Percentiles rank a stretch among this genome's conserved stretches.
Conservation (phyloP, 2,888 invertebrate genomes). For the Apamea crenata region DNA sequence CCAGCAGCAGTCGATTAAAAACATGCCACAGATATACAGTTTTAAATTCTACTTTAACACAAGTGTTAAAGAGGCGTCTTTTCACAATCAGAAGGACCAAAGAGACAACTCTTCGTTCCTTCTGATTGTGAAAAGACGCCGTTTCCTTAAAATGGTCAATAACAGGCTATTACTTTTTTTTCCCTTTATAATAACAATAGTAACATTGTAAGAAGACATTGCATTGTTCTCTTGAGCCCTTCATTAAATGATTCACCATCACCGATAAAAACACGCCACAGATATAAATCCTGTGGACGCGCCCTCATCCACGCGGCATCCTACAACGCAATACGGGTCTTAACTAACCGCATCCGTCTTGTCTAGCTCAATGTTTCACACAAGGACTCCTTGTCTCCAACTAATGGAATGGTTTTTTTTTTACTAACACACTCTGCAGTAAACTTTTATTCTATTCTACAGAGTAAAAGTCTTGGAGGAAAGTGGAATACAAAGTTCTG, state of each 20-base stretch:
- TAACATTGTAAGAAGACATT: neutral
- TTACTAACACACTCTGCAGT: constrained; percentile 43
- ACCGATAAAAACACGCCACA: neutral
- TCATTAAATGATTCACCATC: neutral
- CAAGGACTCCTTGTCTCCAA: constrained; percentile 74
- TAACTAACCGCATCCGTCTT: constrained; percentile 86
- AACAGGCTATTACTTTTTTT: neutral
- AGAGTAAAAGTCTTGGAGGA: constrained; percentile 28
- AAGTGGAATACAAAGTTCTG: constrained; percentile 22
- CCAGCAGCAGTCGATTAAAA: neutral
- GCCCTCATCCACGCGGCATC: constrained; percentile 48
- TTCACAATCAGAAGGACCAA: too few species aligned
- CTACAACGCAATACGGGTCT: constrained; percentile 75
- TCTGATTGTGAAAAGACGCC: neutral
- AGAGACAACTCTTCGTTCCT: too few species aligned
- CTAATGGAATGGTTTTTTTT: constrained; percentile 59
- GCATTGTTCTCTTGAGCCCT: neutral
- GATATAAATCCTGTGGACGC: constrained; percentile 51
- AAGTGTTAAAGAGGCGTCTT: too few species aligned
- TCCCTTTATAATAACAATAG: neutral
- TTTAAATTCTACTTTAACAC: too few species aligned
- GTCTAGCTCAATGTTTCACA: constrained; percentile 73
- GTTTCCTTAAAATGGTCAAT: neutral
- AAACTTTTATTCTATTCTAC: constrained; percentile 40
- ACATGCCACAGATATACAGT: constrained; percentile 20